Evolutionary conservation across 92 coral and sea anemone genomes (phyloP), one percentile per base, ranked within the genome.

Genomic region (Zoanthus gigantus): DNA sequence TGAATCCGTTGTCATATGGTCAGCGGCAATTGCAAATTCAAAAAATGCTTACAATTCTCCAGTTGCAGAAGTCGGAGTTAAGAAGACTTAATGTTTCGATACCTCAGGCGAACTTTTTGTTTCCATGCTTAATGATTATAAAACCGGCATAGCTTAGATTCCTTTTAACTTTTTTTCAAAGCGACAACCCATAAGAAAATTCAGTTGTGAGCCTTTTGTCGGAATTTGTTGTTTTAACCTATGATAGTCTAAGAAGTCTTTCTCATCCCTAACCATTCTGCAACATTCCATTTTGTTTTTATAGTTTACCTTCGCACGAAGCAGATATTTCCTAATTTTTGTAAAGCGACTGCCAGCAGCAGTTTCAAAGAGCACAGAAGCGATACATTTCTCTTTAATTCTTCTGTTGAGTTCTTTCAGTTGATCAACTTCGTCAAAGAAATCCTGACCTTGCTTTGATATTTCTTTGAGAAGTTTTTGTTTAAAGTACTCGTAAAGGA

Each of bases 201-300:
- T 32, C 46, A 81, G 44, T 23, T 5, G 69, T 45, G 23, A 13
- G 58, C 57, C 44, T 31, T 46, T 66, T 44, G 53, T 42, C 5
- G 48, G 48, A 8, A 42, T 16, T 3, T 44, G 79, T 63, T 96
- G 98, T 86, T 93, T 92, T 48, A 78, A 85, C 67, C 93, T 87
- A 48, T 95, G 91, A 58, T 86, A 96, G 31, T 92, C 92, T 10
- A 94, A 82, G 76, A 93, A 96, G 34, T 86, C 91, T 13, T 93
- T 86, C 73, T 96, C 98, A 84, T 84, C 79, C 89, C 98, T 94
- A 6, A 93, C 83, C 98, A 95, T 95, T 57, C 94, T 77, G 52
- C 91, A 92, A 53, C 98, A 96, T 32, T 79, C 94, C 78, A 92
- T 81, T 46, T 89, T 88, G 66, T 89, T 56, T 45, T 90, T 89